A percentile compares a stretch with the other conserved stretches of the same genome.
Evolutionary conservation across 53 echinoderm and acorn worm genomes (phyloP).

Genomic region (Holothuria scabra): DNA sequence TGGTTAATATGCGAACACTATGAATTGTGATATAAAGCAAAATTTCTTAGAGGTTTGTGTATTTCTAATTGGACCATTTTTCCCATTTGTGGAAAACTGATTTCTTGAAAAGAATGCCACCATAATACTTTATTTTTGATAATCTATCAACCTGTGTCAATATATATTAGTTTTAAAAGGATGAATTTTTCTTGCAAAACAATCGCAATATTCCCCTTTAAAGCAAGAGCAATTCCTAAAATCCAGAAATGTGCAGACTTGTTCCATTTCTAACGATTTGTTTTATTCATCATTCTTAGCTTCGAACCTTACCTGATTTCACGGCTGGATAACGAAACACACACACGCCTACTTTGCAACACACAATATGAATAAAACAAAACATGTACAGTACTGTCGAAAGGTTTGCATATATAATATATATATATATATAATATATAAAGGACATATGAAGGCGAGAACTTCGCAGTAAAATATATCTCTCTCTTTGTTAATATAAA

Average conservation of each 20-base stretch:
- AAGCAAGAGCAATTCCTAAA: too few species aligned
- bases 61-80: too few species aligned
- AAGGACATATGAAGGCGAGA: not conserved
- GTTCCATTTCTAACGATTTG: conserved; percentile 10
- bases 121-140: too few species aligned
- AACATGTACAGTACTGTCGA: conserved; percentile 1
- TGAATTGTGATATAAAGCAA: too few species aligned
- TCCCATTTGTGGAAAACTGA: too few species aligned
- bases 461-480: conserved; percentile 16
- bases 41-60: too few species aligned
- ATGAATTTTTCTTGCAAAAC: too few species aligned
- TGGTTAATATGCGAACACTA: too few species aligned
- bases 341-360: not conserved
- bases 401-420: conserved; percentile 22
- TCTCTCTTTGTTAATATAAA: conserved; percentile 10
- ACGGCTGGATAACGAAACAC: conserved; percentile 7
- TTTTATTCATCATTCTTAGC: conserved; percentile 10
- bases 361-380: conserved; percentile 25
- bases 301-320: conserved; percentile 1
- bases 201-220: too few species aligned
- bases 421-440: conserved; percentile 36
- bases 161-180: too few species aligned
- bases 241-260: not conserved
- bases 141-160: too few species aligned
- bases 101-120: too few species aligned